Conservation (phyloP, 2,113 vertebrate species). For the Cottus gobio region DNA sequence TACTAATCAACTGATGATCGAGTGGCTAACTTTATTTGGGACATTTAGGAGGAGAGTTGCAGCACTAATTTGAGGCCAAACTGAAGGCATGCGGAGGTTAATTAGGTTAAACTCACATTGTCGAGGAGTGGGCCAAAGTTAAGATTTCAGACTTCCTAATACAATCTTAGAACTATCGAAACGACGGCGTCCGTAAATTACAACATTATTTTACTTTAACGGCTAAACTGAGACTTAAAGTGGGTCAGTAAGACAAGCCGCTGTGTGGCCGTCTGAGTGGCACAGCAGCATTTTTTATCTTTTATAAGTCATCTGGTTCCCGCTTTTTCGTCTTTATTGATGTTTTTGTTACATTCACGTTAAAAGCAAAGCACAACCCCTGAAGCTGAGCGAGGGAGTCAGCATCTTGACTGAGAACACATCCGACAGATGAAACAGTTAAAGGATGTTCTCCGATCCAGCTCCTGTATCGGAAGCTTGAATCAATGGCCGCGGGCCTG, state of each 20-base stretch:
- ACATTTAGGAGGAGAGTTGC: constrained; percentile 49
- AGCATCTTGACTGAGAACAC: background rate
- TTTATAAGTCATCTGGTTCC: too few relatives aligned
- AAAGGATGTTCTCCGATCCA: background rate
- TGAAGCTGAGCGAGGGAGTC: background rate
- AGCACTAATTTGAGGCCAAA: constrained; percentile 67
- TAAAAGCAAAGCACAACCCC: background rate
- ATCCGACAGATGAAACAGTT: background rate
- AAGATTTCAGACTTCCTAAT: constrained; percentile 26
- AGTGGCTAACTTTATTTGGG: constrained; percentile 77
- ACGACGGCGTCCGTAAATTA: constrained; percentile 5
- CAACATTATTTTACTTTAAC: constrained; percentile 8
- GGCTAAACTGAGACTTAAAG: background rate
- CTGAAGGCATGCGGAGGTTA: constrained; percentile 58
- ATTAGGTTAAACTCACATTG: constrained; percentile 57
- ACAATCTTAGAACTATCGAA: background rate
- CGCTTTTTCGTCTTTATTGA: too few relatives aligned
- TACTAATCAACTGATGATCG: constrained; percentile 79
- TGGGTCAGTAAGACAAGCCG: background rate
- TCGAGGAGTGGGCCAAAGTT: constrained; percentile 31
- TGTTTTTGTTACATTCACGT: background rate
- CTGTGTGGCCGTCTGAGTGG: too few relatives aligned
- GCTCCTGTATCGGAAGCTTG: background rate
- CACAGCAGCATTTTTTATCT: background rate
- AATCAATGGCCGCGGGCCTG: background rate